Percentiles rank a stretch among this genome's conserved stretches.
These are phyloP conservation scores for Pyrochroa serraticornis DNA, from an alignment of 2,888 invertebrate genomes.

Conservation along the genomic window DNA sequence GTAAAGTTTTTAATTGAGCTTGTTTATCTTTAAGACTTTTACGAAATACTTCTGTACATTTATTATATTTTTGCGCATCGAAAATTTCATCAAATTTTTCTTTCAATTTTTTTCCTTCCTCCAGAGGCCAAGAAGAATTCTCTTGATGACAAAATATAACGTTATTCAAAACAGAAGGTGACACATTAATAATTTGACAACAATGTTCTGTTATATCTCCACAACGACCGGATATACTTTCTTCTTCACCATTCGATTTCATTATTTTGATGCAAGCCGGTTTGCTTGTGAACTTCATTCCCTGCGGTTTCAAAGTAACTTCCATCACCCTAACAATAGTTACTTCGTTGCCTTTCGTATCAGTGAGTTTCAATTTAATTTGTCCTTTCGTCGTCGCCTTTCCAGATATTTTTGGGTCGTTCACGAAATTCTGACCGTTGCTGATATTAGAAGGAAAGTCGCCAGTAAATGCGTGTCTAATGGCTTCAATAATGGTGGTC, in stretches of 20 bases:
- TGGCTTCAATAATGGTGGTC: constrained; percentile 93
- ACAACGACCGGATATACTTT: constrained; percentile 65
- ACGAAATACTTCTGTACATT: constrained; percentile 78
- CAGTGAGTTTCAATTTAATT: constrained; percentile 57
- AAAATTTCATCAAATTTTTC: constrained; percentile 98
- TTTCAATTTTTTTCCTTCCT: constrained; percentile 92
- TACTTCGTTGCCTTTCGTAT: constrained; percentile 62
- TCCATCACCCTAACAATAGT: constrained; percentile 62
- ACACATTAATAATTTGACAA: constrained; percentile 78
- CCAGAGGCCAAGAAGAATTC: constrained; percentile 95
- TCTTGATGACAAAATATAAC: constrained; percentile 99
- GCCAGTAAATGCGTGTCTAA: constrained; percentile 91
- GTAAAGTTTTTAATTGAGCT: constrained; percentile 61
- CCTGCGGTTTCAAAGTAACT: constrained; percentile 62
- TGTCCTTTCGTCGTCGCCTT: constrained; percentile 57
- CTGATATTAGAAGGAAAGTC: constrained; percentile 86
- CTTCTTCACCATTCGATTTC: constrained; percentile 57
- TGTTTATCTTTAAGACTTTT: constrained; percentile 70
- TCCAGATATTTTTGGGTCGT: constrained; percentile 83
- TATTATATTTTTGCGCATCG: constrained; percentile 90
- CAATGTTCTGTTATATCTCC: constrained; percentile 77
- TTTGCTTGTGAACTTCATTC: constrained; percentile 67
- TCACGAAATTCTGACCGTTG: constrained; percentile 81
- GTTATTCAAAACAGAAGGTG: constrained; percentile 91
- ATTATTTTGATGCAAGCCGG: constrained; percentile 64